Base-by-base conservation (phyloP, 2,888 invertebrate genomes). In the Cosmopolites sordidus region DNA sequence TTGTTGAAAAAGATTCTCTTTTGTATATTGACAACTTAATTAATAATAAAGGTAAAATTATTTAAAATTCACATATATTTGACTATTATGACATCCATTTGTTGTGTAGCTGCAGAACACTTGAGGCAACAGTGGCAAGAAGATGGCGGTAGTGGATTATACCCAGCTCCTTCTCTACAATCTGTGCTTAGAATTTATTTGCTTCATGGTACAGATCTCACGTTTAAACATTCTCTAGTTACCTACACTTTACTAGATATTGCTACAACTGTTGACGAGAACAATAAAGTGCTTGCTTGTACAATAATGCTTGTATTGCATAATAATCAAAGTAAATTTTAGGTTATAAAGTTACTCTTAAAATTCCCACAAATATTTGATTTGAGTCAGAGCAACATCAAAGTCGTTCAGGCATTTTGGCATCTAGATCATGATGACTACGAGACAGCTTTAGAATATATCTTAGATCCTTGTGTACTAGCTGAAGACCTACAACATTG, bases 341-440 rank as follows among this genome's bases (percentile, higher is more conserved):
- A 58, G 51, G 22, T 52, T 9, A 48, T 43, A 8, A 47, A 56
- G 40, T 39, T 54, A n/a, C 40, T 59, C 1, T 83, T 87, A 66
- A 87, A 87, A 67, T 92, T 90, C 71, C 87, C 90, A 0, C 83
- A 86, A 0, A 85, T 89, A 60, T 91, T 92, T 63, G 83, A 85
- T 47, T 73, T 92, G 2, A 84, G 84, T 48, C 83, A 85, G 14
- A 83, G 87, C 1, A 72, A 86, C 1, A 86, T 87, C 17, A 89
- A 90, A 69, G 81, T 89, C 0, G 85, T 89, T 0, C 89, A 91
- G 66, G 92, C 89, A 0, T 88, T 92, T 70, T 94, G 94, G 93
- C 83, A 89, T 62, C 76, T 95, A 11, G 94, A 95, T 74, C 92
- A 92, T 66, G 84, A 86, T 53, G 84, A 91, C 67, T 90, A 86